phyloP scores from a whole-genome alignment of 2,888 invertebrate genomes.

The Leucania comma region DNA sequence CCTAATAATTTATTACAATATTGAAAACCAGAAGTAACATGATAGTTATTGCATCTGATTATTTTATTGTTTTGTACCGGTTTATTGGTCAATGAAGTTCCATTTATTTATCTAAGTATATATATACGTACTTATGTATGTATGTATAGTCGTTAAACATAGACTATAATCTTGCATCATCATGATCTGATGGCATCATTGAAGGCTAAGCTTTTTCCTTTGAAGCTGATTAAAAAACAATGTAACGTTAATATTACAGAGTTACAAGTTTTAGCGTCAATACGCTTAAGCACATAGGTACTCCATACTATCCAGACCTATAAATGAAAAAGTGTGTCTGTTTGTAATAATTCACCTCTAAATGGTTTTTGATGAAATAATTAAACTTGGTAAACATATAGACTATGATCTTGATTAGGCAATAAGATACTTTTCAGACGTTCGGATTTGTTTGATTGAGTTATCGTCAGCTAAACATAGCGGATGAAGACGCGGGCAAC shows the following conservation, averaged over 20 bases:
- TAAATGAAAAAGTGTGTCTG: background rate
- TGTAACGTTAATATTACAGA: too few relatives aligned
- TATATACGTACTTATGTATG: background rate
- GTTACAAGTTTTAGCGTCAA: too few relatives aligned
- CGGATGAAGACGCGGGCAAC: background rate
- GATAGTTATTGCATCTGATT: constrained; percentile 20
- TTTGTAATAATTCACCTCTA: background rate
- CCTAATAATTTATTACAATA: constrained; percentile 19
- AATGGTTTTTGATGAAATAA: background rate
- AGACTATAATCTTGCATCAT: background rate
- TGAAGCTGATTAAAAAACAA: too few relatives aligned
- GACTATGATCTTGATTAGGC: background rate
- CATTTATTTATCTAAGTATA: constrained; percentile 1
- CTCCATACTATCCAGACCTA: background rate
- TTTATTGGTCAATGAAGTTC: constrained; percentile 16
- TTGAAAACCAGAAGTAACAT: constrained; percentile 20
- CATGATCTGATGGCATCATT: background rate
- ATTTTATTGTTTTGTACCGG: background rate
- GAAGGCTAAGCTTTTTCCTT: background rate
- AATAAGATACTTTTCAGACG: background rate
- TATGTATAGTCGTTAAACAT: background rate
- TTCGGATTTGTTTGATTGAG: too few relatives aligned
- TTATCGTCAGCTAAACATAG: too few relatives aligned
- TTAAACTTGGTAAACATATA: background rate
- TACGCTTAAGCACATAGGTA: too few relatives aligned